Evolutionary conservation across 2,888 invertebrate genomes (phyloP).

Genomic region (Tortrix viridana): DNA sequence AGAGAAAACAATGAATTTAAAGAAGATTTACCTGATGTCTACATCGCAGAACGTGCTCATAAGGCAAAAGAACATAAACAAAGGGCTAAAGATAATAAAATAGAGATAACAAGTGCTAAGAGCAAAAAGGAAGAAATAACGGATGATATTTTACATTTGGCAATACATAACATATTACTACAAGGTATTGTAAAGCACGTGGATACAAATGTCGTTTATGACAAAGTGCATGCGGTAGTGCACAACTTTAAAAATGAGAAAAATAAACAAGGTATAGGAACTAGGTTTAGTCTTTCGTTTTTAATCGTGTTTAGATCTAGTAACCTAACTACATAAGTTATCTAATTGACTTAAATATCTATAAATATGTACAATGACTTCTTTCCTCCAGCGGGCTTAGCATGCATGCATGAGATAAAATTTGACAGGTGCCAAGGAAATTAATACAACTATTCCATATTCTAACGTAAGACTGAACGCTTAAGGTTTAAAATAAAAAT

Average conservation of each 20-base stretch:
- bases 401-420: no score
- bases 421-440: no score
- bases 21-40: slow-evolving; percentile 11
- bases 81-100: slow-evolving; percentile 29
- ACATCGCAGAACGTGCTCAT: slow-evolving; percentile 15
- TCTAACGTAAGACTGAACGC: no score
- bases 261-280: slow-evolving; percentile 31
- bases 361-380: no score
- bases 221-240: slow-evolving; percentile 48
- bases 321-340: no score
- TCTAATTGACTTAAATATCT: no score
- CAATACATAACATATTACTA: slow-evolving; percentile 64
- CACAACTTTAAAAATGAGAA: slow-evolving; percentile 39
- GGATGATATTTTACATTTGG: slow-evolving; percentile 59
- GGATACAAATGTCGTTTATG: slow-evolving; percentile 61
- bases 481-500: no score
- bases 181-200: slow-evolving; percentile 64
- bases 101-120: slow-evolving; percentile 4
- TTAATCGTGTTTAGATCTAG: no score
- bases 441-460: no score
- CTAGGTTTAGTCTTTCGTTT: no score
- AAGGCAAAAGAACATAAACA: slow-evolving; percentile 13
- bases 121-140: slow-evolving; percentile 26
- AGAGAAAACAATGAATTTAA: slow-evolving; percentile 31
- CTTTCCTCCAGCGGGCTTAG: no score